Conservation (phyloP, 1,140 invertebrate genomes). For the Pogonognathellus flavescens region DNA sequence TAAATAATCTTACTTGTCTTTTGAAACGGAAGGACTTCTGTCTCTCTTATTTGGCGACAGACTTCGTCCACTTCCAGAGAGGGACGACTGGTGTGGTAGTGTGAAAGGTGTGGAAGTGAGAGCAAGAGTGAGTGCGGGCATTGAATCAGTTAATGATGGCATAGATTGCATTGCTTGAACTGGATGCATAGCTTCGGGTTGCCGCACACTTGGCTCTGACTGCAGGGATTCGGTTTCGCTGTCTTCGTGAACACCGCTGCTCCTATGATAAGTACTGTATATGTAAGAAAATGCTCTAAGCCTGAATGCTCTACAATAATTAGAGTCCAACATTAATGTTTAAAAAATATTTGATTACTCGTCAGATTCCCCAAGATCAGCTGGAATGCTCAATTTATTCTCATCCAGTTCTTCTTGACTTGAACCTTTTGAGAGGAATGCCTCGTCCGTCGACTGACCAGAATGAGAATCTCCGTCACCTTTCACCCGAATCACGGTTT, state of each 20-base stretch:
- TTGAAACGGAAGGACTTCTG: conserved; percentile 20
- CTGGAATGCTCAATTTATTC: conserved; percentile 63
- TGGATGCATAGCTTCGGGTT: not conserved
- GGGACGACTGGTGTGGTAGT: conserved; percentile 11
- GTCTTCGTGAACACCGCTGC: conserved; percentile 75
- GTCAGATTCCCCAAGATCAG: conserved; percentile 69
- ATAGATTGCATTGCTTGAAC: conserved; percentile 2
- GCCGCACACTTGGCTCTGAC: conserved; percentile 42
- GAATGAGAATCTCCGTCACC: conserved; percentile 65
- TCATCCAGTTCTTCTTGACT: conserved; percentile 75
- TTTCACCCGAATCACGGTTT: conserved; percentile 57
- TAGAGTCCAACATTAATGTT: not conserved
- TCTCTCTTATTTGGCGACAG: not conserved
- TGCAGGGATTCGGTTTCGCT: conserved; percentile 69
- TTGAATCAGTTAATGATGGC: conserved; percentile 59
- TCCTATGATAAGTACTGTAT: conserved; percentile 69
- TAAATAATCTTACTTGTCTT: conserved; percentile 21
- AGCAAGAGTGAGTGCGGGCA: conserved; percentile 62
- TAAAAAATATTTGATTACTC: conserved; percentile 67
- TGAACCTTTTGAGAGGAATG: conserved; percentile 73
- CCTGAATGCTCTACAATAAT: conserved; percentile 52
- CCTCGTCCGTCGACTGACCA: conserved; percentile 71
- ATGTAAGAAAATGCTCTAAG: conserved; percentile 49
- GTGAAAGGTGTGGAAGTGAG: conserved; percentile 60
- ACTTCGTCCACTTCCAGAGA: conserved; percentile 18